phyloP scores from a whole-genome alignment of 2,797 vertebrate genomes.

The Sebastes trivittatus region DNA sequence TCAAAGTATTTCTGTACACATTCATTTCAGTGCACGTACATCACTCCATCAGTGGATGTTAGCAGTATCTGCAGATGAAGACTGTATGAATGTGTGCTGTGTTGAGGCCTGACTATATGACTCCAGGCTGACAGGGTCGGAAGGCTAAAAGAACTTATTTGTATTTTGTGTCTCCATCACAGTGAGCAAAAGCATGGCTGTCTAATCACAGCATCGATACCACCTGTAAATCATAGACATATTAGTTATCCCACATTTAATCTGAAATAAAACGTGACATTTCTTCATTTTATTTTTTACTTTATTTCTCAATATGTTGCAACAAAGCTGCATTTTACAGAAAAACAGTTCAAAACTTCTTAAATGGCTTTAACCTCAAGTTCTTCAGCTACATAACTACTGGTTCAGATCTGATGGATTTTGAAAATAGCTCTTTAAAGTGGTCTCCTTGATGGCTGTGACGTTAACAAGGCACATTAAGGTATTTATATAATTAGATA shows the following conservation, averaged over 20 bases:
- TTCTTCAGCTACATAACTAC: not conserved
- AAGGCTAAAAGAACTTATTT: not conserved
- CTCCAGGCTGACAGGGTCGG: not conserved
- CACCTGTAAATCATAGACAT: not conserved
- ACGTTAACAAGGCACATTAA: conserved; percentile 59
- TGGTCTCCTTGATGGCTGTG: not conserved
- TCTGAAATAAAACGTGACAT: not conserved
- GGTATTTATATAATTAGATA: not conserved
- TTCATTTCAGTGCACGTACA: rapidly evolving
- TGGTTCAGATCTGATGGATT: not conserved
- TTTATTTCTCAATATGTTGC: not conserved
- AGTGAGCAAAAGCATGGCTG: not conserved
- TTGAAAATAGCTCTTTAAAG: conserved; percentile 27
- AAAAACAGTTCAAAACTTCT: not conserved
- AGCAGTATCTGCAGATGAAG: not conserved
- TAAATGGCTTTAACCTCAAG: conserved; percentile 18
- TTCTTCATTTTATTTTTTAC: not conserved
- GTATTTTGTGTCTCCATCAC: not conserved
- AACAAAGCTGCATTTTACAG: not conserved
- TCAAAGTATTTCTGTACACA: too few relatives aligned
- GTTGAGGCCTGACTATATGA: not conserved
- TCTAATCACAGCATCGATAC: not conserved
- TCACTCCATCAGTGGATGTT: too few relatives aligned
- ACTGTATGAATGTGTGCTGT: not conserved
- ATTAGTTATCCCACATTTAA: not conserved